Base-by-base conservation (phyloP, 2,888 invertebrate genomes). In the Cryptocheilus praepositus region DNA sequence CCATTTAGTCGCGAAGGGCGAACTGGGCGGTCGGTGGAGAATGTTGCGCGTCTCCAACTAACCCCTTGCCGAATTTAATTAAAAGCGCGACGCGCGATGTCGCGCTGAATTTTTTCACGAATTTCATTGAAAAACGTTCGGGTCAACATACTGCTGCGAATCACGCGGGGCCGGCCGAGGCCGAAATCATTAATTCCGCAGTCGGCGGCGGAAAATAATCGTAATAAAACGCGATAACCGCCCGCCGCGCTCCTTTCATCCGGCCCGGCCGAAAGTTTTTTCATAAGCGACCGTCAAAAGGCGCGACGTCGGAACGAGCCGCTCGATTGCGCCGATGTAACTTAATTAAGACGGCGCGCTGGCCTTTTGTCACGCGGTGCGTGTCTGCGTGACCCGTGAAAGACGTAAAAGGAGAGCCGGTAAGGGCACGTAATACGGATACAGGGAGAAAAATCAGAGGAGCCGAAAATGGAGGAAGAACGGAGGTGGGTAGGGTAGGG, bases 31-130 rank as follows among this genome's bases (percentile, higher is more conserved):
- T 1, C 13, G 36, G 7, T 49, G 49, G 49, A 45, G 16, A 25
- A 36, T 36, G 36, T 36, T 36, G 11, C 7, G 49, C 49, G 49
- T 49, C 49, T 18, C 36, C 49, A 13, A n/a, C 49, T n/a, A 11
- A 49, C 49, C 49, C 49, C 18, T n/a, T 18, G 44, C 43, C 45
- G 64, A 69, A 73, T 77, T 77, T 74, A 77, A 77, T 77, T 77
- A 77, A 74, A 51, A 67, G 64, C 57, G 19, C 15, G 13, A 56
- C 18, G 49, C 52, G 45, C 57, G 45, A 18, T 43, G 45, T 58
- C 16, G 53, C 59, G 61, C 65, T 72, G 62, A 63, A 71, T 68
- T 72, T 73, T 36, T 56, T 56, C 70, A 43, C 11, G 54, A 55
- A 55, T 46, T 54, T 49, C 54, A 60, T 64, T 64, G 55, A 28